Evolutionary conservation across 2,113 vertebrate species (phyloP).

Genomic region (Pterocles gutturalis): DNA sequence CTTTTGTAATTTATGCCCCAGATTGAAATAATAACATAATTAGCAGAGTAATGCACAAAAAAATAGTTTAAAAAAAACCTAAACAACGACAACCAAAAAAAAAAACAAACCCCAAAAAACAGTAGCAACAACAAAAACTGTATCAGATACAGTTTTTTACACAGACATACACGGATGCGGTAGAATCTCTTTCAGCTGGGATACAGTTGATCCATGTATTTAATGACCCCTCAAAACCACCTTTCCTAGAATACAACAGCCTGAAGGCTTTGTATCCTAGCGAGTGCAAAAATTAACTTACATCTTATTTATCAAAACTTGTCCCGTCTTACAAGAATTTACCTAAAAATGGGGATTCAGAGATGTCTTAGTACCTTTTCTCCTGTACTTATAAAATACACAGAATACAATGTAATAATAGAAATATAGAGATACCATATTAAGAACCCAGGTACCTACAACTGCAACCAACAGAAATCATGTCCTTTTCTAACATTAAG

Average conservation of each 20-base stretch:
- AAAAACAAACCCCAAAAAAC: neutral
- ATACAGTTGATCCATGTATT: neutral
- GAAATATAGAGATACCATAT: neutral
- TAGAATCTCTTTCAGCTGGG: neutral
- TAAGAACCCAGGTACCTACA: neutral
- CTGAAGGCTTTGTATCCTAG: neutral
- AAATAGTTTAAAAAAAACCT: no score
- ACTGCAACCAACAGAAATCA: neutral
- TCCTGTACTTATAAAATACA: neutral
- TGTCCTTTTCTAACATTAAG: neutral
- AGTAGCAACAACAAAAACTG: neutral
- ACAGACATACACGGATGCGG: neutral
- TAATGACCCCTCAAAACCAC: neutral
- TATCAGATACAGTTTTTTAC: neutral
- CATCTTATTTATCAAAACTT: neutral
- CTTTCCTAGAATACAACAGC: neutral
- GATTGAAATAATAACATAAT: neutral
- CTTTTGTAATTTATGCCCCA: neutral
- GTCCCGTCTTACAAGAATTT: neutral
- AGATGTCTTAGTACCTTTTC: neutral
- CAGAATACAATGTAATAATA: neutral
- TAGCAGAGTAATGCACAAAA: neutral
- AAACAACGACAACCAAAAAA: no score
- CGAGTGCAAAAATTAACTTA: neutral
- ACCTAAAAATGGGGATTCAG: neutral